Evolutionary conservation across 2,888 invertebrate species (phyloP).

Genomic region (Cremastinae sp.): DNA sequence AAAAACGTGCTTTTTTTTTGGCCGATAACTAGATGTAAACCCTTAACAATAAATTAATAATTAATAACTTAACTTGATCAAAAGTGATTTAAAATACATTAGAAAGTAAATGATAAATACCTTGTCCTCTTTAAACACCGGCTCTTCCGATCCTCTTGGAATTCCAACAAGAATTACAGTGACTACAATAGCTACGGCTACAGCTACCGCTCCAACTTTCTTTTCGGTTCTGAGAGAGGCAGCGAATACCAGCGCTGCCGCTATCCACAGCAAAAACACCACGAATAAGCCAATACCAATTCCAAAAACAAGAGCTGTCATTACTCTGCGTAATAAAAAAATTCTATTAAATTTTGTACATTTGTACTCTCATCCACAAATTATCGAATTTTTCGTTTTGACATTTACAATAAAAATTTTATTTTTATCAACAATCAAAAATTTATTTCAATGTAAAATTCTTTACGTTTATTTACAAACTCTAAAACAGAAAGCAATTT

Average conservation of each 20-base stretch:
- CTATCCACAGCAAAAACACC: conserved; percentile 84
- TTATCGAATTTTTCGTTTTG: too few relatives aligned
- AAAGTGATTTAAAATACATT: too few relatives aligned
- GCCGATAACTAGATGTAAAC: too few relatives aligned
- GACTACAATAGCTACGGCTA: conserved; percentile 82
- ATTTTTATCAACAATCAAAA: too few relatives aligned
- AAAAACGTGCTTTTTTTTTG: too few relatives aligned
- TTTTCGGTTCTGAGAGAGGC: conserved; percentile 85
- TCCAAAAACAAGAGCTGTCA: conserved; percentile 79
- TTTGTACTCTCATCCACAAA: too few relatives aligned
- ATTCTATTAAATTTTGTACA: neutral
- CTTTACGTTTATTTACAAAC: too few relatives aligned
- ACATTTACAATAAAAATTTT: too few relatives aligned
- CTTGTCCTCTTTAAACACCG: conserved; percentile 79
- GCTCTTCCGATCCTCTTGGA: conserved; percentile 81
- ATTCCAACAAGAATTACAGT: conserved; percentile 84
- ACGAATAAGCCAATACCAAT: conserved; percentile 86
- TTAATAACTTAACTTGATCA: too few relatives aligned
- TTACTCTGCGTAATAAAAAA: conserved; percentile 64
- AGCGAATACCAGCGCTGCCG: conserved; percentile 84
- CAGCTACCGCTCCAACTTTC: conserved; percentile 84
- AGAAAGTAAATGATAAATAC: conserved; percentile 72
- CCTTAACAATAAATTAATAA: too few relatives aligned
- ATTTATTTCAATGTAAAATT: too few relatives aligned
- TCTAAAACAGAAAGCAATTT: too few relatives aligned